Percentiles rank a stretch among this genome's conserved stretches.
phyloP scores from a whole-genome alignment of 1,140 invertebrate genomes.

The Brachionus asplanchnoidis region DNA sequence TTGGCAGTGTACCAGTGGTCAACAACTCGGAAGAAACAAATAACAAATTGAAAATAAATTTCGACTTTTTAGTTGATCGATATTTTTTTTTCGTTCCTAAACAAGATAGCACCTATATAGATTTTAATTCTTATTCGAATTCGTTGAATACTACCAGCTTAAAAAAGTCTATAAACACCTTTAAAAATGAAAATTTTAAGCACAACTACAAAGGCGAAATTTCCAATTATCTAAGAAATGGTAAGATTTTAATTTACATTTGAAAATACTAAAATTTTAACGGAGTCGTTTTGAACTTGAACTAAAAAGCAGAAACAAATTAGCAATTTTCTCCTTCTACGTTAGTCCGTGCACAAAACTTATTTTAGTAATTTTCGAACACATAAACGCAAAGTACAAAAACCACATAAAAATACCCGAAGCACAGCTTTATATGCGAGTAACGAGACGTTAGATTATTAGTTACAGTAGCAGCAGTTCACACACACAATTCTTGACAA shows the following conservation, averaged over 20 bases:
- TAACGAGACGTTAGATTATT: no score
- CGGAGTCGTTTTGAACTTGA: no score
- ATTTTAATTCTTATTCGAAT: neutral
- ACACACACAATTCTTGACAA: no score
- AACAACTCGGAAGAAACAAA: neutral
- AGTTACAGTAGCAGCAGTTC: no score
- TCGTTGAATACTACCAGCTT: neutral
- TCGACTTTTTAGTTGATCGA: constrained; percentile 26
- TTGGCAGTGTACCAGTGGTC: neutral
- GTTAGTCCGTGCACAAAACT: no score
- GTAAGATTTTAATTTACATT: neutral
- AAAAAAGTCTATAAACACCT: neutral
- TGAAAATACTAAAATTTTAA: neutral
- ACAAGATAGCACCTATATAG: neutral
- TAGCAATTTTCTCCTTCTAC: no score
- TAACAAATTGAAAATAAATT: constrained; percentile 1
- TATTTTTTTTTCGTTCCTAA: neutral
- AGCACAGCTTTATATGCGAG: no score
- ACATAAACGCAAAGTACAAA: no score
- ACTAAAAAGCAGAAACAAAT: no score
- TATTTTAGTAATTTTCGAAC: no score
- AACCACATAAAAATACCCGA: no score
- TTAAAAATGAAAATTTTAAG: constrained; percentile 9
- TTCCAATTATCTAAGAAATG: constrained; percentile 25
- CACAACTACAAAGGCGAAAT: constrained; percentile 39